A percentile compares a stretch with the other conserved stretches of the same genome.
These are phyloP conservation scores for Umimayanthus chanpuru DNA, from an alignment of 92 coral and sea anemone species.

Conservation along the genomic window DNA sequence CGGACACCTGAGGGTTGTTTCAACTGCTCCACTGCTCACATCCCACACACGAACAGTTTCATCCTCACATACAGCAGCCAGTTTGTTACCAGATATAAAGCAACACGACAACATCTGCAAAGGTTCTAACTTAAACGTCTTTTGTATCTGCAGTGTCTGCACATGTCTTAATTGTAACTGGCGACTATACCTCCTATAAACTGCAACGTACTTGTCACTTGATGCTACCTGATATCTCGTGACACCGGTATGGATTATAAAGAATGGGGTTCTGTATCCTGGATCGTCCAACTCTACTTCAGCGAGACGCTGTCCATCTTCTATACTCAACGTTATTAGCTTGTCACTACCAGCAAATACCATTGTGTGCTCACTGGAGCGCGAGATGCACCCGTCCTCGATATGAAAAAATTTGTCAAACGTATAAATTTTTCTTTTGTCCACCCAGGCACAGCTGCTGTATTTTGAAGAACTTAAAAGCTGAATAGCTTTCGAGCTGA, in stretches of 20 bases:
- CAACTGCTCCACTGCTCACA: not conserved
- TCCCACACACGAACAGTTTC: not conserved
- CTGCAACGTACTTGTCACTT: slow-evolving; percentile 5
- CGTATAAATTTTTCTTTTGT: not conserved
- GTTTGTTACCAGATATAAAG: not conserved
- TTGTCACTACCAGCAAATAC: not conserved
- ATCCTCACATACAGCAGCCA: not conserved
- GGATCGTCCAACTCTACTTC: not conserved
- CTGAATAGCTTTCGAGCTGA: not conserved
- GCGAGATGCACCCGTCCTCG: not conserved
- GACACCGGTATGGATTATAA: too few relatives aligned
- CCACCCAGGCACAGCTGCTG: not conserved
- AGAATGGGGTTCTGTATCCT: not conserved
- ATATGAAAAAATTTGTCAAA: too few relatives aligned
- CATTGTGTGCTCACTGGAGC: not conserved
- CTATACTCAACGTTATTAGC: not conserved
- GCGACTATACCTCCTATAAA: not conserved
- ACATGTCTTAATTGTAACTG: slow-evolving; percentile 10
- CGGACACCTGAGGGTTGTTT: not conserved
- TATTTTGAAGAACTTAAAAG: not conserved
- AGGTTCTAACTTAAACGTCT: not conserved
- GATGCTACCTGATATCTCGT: not conserved
- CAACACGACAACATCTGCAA: not conserved
- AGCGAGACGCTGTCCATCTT: not conserved
- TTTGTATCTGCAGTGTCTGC: not conserved